Conservation (phyloP, 1,140 invertebrate species). For the Nasonia longicornis region DNA sequence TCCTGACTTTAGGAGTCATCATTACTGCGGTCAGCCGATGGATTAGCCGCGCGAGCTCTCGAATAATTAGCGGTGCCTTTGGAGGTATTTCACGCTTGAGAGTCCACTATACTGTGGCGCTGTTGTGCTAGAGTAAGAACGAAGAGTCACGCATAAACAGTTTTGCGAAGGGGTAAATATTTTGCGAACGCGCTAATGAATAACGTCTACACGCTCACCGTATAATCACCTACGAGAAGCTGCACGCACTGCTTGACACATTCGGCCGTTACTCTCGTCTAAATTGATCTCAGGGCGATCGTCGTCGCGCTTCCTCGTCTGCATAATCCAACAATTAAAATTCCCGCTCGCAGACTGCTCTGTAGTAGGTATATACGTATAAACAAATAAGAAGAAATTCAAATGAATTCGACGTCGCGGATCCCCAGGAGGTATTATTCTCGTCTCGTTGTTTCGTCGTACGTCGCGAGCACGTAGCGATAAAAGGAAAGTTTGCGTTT, state of each 20-base stretch:
- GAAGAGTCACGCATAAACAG: too few relatives aligned
- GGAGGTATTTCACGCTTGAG: neutral
- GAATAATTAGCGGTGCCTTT: constrained; percentile 26
- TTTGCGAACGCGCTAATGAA: neutral
- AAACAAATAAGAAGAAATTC: constrained; percentile 44
- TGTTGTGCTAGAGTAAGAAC: neutral
- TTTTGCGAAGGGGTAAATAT: neutral
- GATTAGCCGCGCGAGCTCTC: neutral
- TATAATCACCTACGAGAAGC: neutral
- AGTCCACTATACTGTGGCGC: neutral
- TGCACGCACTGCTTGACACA: constrained; percentile 21
- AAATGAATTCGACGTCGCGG: constrained; percentile 28
- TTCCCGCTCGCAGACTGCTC: constrained; percentile 29
- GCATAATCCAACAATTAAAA: constrained; percentile 63
- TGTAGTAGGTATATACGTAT: neutral
- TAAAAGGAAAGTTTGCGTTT: constrained; percentile 29
- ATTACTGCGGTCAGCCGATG: neutral
- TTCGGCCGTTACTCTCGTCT: constrained; percentile 37
- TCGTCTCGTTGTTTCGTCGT: constrained; percentile 50
- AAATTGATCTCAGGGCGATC: constrained; percentile 57
- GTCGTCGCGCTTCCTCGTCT: constrained; percentile 48
- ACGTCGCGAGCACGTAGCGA: neutral
- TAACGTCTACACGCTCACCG: neutral
- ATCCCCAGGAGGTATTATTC: constrained; percentile 47
- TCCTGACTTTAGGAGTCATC: constrained; percentile 41